These are phyloP conservation scores for Intellagama lesueurii DNA, from an alignment of 2,797 vertebrate species.

Conservation along the genomic window DNA sequence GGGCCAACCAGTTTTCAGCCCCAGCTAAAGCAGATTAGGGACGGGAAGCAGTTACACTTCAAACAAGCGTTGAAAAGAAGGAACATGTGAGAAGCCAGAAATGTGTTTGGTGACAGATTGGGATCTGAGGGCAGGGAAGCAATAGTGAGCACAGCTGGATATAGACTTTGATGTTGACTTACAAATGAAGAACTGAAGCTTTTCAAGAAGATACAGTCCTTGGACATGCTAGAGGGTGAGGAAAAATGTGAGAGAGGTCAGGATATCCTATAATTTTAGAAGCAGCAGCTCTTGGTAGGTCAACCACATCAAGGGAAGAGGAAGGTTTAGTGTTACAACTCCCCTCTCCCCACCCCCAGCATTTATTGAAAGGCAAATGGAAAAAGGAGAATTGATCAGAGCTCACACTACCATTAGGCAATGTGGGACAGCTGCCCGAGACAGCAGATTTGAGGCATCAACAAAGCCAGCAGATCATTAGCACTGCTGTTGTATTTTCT, in stretches of 20 bases:
- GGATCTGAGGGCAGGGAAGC: conserved; percentile 62
- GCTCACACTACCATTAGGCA: no score
- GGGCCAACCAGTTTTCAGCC: conserved; percentile 60
- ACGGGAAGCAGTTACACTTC: conserved; percentile 60
- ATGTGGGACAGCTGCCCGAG: no score
- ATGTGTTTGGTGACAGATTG: conserved; percentile 59
- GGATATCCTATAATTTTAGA: background rate
- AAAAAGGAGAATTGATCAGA: background rate
- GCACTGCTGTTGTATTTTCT: no score
- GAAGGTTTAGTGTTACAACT: no score
- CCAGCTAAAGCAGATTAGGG: conserved; percentile 62
- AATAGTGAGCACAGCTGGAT: conserved; percentile 62
- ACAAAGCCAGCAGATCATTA: no score
- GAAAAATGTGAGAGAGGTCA: conserved; percentile 42
- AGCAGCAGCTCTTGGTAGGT: conserved; percentile 1
- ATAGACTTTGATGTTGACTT: conserved; percentile 65
- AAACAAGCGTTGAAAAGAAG: conserved; percentile 40
- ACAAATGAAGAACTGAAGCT: conserved; percentile 46
- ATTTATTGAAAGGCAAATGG: background rate
- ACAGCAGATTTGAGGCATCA: no score
- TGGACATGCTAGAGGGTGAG: conserved; percentile 43
- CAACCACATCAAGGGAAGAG: background rate
- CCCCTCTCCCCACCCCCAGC: background rate
- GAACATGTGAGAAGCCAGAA: conserved; percentile 65
- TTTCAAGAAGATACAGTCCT: conserved; percentile 47